Evolutionary conservation across 1,140 invertebrate genomes (phyloP), one percentile per base, ranked within the genome.

Genomic region (Chlorops oryzae): DNA sequence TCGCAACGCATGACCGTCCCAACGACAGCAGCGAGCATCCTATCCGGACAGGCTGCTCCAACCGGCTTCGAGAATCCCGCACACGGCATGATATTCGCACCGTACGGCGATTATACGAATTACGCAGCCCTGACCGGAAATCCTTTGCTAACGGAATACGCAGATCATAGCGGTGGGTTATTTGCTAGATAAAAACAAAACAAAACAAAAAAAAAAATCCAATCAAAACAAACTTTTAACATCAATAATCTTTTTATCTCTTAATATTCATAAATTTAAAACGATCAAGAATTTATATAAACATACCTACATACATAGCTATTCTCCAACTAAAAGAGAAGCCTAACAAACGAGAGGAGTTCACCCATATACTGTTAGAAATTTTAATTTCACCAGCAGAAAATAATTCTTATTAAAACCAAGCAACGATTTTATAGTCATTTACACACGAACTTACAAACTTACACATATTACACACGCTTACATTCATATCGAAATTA

Each of bases 121-220:
- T 93, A 92, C 74, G 87, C 89, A 15, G 88, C 90, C 27, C 77
- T 92, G 47, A 85, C 88, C 44, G 80, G 78, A 48, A 80, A 80
- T 65, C 88, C 89, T 48, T 79, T 92, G 57, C 81, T 91, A 61
- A 85, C 87, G 60, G 89, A 90, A 70, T 92, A 92, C 78, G 82
- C 87, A 59, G 88, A 93, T 79, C 88, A 91, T 83, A 87, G 88
- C 81, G 90, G 90, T 93, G 90, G 89, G 90, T 93, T 90, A 74
- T 89, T 88, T 82, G 86, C 86, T 80, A 86, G 85, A 75, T 80
- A 73, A 80, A 61, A 45, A 43, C 24, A 7, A 17, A 34, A 47
- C n/a, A 56, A 18, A 41, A 41, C 5, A 10, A 41, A 41, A 41
- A 21, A 21, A 41, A 21, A 41, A 5, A 41, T 22, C 21, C 6